These are phyloP conservation scores for Callipepla californica DNA, from an alignment of 2,113 vertebrate genomes.

Conservation along the genomic window DNA sequence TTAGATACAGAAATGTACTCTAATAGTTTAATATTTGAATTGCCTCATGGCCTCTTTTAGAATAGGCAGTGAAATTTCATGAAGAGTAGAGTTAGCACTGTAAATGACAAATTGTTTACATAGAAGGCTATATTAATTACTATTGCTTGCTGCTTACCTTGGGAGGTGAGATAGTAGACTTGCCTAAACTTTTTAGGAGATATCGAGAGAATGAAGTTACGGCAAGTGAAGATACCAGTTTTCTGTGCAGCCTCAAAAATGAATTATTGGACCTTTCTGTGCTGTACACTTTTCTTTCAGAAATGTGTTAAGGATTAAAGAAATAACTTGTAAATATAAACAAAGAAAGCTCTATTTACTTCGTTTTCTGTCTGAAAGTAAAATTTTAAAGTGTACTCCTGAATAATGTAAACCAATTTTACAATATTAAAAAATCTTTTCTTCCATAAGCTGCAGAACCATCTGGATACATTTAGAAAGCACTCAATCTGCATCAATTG, in stretches of 20 bases:
- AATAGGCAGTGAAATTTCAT: background rate
- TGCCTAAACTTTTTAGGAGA: background rate
- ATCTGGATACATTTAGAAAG: background rate
- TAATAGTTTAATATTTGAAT: background rate
- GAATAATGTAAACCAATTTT: background rate
- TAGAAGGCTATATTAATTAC: background rate
- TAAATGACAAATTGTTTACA: constrained; percentile 32
- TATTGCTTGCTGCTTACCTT: background rate
- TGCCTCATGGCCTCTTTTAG: background rate
- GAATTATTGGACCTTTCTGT: background rate
- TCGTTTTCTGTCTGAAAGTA: background rate
- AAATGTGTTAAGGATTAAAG: background rate
- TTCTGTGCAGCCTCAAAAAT: background rate
- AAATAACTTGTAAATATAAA: background rate
- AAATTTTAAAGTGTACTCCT: background rate
- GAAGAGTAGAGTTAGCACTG: background rate
- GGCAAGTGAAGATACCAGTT: background rate
- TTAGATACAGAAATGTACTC: background rate
- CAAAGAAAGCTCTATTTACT: background rate
- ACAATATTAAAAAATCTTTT: background rate
- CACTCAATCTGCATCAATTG: background rate
- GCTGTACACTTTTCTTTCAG: background rate
- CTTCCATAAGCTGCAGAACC: background rate
- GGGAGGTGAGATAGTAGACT: background rate
- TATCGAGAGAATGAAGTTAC: background rate